Conservation (phyloP, 2,113 vertebrate species). For the Engystomops pustulosus region DNA sequence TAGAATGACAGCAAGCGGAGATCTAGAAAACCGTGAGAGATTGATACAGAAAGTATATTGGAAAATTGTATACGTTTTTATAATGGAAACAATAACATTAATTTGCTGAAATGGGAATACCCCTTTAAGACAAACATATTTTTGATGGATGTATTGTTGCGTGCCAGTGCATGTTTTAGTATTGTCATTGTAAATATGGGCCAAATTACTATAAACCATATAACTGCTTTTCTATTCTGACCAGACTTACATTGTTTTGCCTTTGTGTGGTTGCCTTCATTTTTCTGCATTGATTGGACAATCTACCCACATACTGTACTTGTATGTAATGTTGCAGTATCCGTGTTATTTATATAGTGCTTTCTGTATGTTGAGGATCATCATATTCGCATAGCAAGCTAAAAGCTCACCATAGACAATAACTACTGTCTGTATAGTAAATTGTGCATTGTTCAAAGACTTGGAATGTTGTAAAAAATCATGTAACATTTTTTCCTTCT, state of each 20-base stretch:
- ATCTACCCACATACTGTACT: background rate
- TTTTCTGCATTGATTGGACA: conserved; percentile 15
- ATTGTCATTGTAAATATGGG: background rate
- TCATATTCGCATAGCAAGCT: background rate
- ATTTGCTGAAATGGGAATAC: too few species aligned
- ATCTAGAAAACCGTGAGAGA: too few species aligned
- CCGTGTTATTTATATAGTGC: too few species aligned
- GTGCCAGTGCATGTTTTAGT: background rate
- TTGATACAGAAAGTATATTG: too few species aligned
- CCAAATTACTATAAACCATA: background rate
- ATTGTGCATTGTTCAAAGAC: background rate
- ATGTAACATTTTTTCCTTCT: background rate
- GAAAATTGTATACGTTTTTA: too few species aligned
- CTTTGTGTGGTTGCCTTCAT: background rate
- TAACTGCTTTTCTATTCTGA: background rate
- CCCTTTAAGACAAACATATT: background rate
- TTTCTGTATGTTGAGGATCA: background rate
- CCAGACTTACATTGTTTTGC: background rate
- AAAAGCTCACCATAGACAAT: background rate
- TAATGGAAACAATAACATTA: too few species aligned
- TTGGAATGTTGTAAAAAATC: conserved; percentile 30
- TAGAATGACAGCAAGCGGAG: too few species aligned
- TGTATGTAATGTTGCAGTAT: background rate
- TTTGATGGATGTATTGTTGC: background rate
- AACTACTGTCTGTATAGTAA: background rate